Evolutionary conservation across 2,113 vertebrate genomes (phyloP), one percentile per base, ranked within the genome.

Genomic region (Natator depressus): DNA sequence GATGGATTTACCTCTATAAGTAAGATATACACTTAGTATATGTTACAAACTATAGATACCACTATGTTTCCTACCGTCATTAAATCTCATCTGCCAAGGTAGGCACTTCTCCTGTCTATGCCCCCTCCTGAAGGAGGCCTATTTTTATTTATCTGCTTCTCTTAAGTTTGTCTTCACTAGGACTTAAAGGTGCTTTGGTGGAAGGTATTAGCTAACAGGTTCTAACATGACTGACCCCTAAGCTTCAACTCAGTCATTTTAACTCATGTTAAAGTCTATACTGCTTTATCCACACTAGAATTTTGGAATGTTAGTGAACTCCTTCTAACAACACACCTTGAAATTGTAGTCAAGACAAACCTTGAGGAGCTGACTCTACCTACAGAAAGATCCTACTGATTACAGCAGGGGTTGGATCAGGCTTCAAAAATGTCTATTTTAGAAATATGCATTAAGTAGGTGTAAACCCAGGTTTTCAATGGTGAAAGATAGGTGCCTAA

Each of bases 241-340:
- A 22, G 8, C 49, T 89, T 84, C 83, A 25, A 10, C 11, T 83
- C 9, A 31, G 80, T 38, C 29, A 89, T 24, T 6, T 24, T 42
- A 25, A 5, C 72, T 1, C 5, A 1, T 0, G 0, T 55, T 1
- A 47, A 75, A 35, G 38, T 22, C 83, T 84, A 57, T 6, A 10
- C 8, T n/a, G 35, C 62, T 69, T 17, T 62, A 11, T 13, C 59
- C 35, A 69, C 35, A 19, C 19, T 42, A 0, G 1, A 54, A 24
- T 35, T 59, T 19, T 75, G 87, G 69, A 57, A 62, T 76, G 17
- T 72, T 81, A 90, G 22, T 69, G 87, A 92, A 4, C 38, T 57
- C 11, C 10, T 81, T 9, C 53, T 84, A 57, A n/a, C 3, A 76
- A 10, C 2, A 0, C 22, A 8, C 29, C 72, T 91, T 19, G 85